Evolutionary conservation across 2,113 vertebrate genomes (phyloP), one percentile per base, ranked within the genome.

Genomic region (Hydrochoerus hydrochaeris): DNA sequence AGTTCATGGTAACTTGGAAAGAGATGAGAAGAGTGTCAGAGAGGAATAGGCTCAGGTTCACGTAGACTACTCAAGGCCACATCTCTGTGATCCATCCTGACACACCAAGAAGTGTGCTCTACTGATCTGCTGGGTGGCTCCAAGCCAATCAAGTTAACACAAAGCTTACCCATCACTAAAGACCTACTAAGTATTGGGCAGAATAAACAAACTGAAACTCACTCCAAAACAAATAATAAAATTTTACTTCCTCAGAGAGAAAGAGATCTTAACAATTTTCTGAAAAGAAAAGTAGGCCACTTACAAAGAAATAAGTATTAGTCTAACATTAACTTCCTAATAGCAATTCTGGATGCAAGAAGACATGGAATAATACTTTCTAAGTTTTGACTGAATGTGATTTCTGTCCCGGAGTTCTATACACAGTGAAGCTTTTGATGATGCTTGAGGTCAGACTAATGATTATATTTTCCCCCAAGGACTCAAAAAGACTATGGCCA

Each of bases 351-450:
- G 30, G 52, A 35, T 49, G 5, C 30, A 63, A 86, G 65, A 94
- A 69, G 67, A 65, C 19, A 46, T 67, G 38, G 22, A 78, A 3
- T 30, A 91, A 71, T 85, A 35, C 24, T 86, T 94, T 85, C 28
- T 16, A 69, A 69, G 14, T 62, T 88, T 35, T 75, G 71, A 94
- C 35, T 75, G 58, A 97, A 57, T 75, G n/a, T 20, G 13, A 83
- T 67, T 67, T 95, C 85, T 85, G 30, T 88, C 32, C 35, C 77
- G 75, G 77, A 88, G 86, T 92, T 95, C 44, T 82, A 69, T 94
- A 94, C 44, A 58, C 63, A 86, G 16, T 20, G 63, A 94, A 63
- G 32, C 30, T 93, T 46, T 90, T 41, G 65, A 17, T 38, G 17
- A 81, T 92, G 5, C 73, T 85, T 93, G 62, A 85, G n/a, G 24